These are phyloP conservation scores for Sebastes trivittatus DNA, from an alignment of 2,797 vertebrate species.

Conservation along the genomic window DNA sequence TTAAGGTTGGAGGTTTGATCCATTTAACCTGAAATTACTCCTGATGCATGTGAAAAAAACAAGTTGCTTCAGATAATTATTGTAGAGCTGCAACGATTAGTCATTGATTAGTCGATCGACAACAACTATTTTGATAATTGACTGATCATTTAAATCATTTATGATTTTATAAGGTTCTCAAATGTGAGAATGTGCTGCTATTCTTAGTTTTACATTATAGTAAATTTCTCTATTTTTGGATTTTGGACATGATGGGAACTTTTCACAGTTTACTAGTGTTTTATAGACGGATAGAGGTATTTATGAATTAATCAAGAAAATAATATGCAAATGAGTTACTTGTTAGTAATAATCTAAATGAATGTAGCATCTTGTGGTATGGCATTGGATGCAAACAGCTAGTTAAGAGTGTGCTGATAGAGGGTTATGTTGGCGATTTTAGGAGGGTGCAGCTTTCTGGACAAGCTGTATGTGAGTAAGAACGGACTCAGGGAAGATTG, in stretches of 20 bases:
- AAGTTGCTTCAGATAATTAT: no score
- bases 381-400: not conserved
- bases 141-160: not conserved
- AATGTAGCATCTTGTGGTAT: not conserved
- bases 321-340: not conserved
- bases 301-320: no score
- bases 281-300: not conserved
- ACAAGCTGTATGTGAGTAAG: not conserved
- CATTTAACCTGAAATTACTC: no score
- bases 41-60: no score
- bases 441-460: not conserved
- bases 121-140: not conserved
- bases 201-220: not conserved
- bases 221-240: no score
- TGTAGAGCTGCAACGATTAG: no score
- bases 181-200: not conserved
- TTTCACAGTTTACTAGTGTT: not conserved
- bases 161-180: not conserved
- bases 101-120: not conserved
- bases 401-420: not conserved
- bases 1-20: no score
- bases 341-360: not conserved
- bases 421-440: not conserved
- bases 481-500: not conserved
- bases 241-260: no score